A percentile compares a stretch with the other conserved stretches of the same genome.
These are phyloP conservation scores for Drosophila quasianomalipes DNA, from an alignment of 2,888 invertebrate species.

Conservation along the genomic window DNA sequence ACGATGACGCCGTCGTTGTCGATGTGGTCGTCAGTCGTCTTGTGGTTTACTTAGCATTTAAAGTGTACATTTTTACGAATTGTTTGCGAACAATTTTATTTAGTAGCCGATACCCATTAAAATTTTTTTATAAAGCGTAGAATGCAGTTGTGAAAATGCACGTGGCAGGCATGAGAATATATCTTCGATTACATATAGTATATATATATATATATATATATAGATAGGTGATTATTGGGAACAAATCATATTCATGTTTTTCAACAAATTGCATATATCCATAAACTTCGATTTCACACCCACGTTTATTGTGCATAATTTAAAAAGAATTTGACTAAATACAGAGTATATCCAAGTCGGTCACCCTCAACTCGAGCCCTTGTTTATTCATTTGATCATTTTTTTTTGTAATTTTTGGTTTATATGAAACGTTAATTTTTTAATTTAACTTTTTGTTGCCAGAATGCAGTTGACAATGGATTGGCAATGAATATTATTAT, in stretches of 20 bases:
- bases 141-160: background rate
- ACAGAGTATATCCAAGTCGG: background rate
- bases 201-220: background rate
- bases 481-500: background rate
- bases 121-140: background rate
- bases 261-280: background rate
- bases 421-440: background rate
- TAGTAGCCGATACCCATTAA: constrained; percentile 37
- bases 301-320: background rate
- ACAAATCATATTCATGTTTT: background rate
- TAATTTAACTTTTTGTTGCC: background rate
- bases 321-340: background rate
- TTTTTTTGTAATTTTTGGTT: background rate
- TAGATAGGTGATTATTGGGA: background rate
- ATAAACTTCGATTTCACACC: background rate
- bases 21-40: constrained; percentile 8
- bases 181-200: background rate
- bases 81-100: constrained; percentile 56
- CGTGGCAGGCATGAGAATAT: background rate
- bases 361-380: background rate
- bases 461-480: background rate
- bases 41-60: constrained; percentile 64
- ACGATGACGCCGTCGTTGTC: constrained; percentile 61
- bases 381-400: background rate
- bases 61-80: constrained; percentile 64